Base-by-base conservation (phyloP, 2,888 invertebrate species). In the Rambutsinella grinnellia region DNA sequence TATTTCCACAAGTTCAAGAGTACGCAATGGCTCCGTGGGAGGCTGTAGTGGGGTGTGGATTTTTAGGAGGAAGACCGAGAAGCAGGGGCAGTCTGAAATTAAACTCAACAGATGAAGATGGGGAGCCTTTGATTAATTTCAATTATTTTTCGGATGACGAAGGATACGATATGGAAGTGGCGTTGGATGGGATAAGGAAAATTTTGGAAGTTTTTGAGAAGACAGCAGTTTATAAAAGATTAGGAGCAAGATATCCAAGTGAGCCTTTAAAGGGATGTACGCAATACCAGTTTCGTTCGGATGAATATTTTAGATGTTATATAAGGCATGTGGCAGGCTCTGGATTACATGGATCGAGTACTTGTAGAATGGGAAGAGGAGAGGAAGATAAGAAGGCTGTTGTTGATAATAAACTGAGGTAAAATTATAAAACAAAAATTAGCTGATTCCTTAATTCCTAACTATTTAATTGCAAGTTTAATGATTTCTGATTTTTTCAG, bases 311-410 rank as follows among this genome's bases (percentile, higher is more conserved):
- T 47, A 46, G 24, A n/a, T 62, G 61, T n/a, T 62, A n/a, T 24
- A 21, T 49, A 2, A 47, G 28, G 26, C 47, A 62, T n/a, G 26
- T 3, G 17, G 10, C 49, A n/a, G 2, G 5, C 13, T 13, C 1
- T 6, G 47, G 47, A n/a, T 24, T 47, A 3, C 47, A 62, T 47
- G 24, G 24, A 6, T 2, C 24, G 17, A 56, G 66, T 10, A 44
- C 66, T 1, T 66, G 66, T 44, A 23, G 23, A 23, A 66, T 66
- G 66, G 66, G 66, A 2, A 23, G 56, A 17, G 49, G 56, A 2
- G 5, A 13, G 1, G 28, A 24, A 6, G 67, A 67, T 27, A 24
- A 24, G 8, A 2, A n/a, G 3, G 67, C 67, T 2, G 67, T 67
- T 3, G 67, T 67, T 24, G 57, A 67, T 28, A 27, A 24, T 3